Conservation (phyloP, 2,113 vertebrate genomes). For the Isurus oxyrinchus region DNA sequence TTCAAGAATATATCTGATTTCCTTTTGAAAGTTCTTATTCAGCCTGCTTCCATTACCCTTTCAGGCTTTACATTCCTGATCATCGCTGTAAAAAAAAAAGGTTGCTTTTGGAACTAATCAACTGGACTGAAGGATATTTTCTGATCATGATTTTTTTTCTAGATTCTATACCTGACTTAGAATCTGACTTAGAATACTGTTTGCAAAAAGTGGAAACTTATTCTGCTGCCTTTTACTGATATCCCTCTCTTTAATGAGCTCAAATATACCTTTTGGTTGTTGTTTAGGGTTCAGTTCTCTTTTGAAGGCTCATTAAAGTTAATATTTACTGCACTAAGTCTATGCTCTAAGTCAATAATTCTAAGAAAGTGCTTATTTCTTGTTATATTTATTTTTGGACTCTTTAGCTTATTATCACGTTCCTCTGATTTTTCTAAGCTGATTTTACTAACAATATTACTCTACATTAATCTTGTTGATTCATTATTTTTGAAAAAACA, state of each 20-base stretch:
- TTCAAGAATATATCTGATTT: too few relatives aligned
- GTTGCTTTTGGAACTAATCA: background rate
- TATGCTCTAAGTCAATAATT: background rate
- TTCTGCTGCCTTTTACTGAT: background rate
- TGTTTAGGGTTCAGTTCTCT: background rate
- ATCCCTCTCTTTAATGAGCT: background rate
- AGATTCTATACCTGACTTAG: background rate
- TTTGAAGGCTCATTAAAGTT: background rate
- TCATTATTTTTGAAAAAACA: too few relatives aligned
- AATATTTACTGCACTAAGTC: background rate
- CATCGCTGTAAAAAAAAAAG: background rate
- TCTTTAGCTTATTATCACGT: background rate
- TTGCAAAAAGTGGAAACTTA: background rate
- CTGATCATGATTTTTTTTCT: background rate
- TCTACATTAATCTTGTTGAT: too few relatives aligned
- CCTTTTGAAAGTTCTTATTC: too few relatives aligned
- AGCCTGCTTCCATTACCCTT: background rate
- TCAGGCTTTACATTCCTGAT: too few relatives aligned
- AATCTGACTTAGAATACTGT: background rate
- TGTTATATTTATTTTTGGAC: background rate
- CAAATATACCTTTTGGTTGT: background rate
- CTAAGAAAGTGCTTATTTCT: background rate
- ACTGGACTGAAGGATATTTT: background rate
- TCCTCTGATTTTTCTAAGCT: background rate
- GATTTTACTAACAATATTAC: background rate